A percentile compares a stretch with the other conserved stretches of the same genome.
phyloP scores from a whole-genome alignment of 1,140 invertebrate genomes.

The Cotesia typhae region DNA sequence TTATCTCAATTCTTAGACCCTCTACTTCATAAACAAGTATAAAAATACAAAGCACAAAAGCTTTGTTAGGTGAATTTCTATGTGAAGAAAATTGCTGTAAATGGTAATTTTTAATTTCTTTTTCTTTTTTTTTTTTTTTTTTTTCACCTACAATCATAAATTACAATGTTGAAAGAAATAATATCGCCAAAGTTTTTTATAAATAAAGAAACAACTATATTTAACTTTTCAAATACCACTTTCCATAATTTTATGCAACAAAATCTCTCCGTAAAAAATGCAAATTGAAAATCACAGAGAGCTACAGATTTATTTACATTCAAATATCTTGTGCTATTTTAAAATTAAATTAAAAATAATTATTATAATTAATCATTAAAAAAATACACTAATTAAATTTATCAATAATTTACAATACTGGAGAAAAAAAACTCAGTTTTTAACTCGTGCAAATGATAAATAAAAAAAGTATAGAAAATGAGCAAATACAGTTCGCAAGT shows the following conservation, averaged over 20 bases:
- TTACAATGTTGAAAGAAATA: background rate
- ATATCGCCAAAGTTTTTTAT: background rate
- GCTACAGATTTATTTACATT: slow-evolving; percentile 21
- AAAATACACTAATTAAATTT: background rate
- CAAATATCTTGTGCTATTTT: background rate
- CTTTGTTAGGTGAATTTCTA: background rate
- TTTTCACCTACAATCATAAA: background rate
- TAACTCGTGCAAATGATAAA: no score
- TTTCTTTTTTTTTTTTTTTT: background rate
- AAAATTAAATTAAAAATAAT: background rate
- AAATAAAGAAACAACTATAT: background rate
- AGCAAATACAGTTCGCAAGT: no score
- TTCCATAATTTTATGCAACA: slow-evolving; percentile 9
- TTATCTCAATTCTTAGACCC: slow-evolving; percentile 19
- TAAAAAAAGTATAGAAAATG: no score
- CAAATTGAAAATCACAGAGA: slow-evolving; percentile 14
- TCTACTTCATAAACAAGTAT: slow-evolving; percentile 12
- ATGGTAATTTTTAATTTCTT: slow-evolving; percentile 2
- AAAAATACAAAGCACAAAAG: slow-evolving; percentile 7
- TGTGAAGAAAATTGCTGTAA: background rate
- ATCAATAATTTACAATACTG: no score
- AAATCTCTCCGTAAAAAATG: background rate
- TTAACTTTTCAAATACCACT: background rate
- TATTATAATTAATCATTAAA: background rate
- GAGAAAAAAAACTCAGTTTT: no score